Evolutionary conservation across 2,888 invertebrate species (phyloP), one percentile per base, ranked within the genome.

Genomic region (Pseudococcus viburni): DNA sequence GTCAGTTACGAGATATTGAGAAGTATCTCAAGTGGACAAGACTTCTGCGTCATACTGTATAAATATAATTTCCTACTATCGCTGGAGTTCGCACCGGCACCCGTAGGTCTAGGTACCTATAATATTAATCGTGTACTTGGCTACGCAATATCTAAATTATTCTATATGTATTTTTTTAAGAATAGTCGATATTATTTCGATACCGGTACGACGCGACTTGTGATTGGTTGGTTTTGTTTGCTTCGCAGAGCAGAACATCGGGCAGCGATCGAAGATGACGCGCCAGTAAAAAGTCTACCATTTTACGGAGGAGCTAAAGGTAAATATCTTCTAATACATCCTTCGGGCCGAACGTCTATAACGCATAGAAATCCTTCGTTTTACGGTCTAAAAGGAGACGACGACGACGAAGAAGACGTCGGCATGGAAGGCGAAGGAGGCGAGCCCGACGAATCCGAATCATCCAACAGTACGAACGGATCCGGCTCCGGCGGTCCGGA

Each of bases 291-390:
- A 87, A 89, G 89, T 12, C 68, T 95, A 68, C 94, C 95, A 17
- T 95, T 94, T 91, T 95, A 95, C 91, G 95, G 96, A 0, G 95
- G 95, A 48, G 94, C 93, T 1, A 94, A 94, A 90, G 95, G 95
- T 0, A 94, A 95, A 91, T 93, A 94, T 88, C 91, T 91, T 33
- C 86, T 90, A 77, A 90, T 90, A 26, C 90, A 90, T 73, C 90
- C 90, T 9, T 89, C 90, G 8, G 91, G 90, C 2, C 89, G 89
- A 83, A 90, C 90, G 19, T 89, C 89, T 4, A 89, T 90, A n/a
- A 89, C 89, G 51, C 89, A 89, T 46, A 89, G 89, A 89, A 89
- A 89, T 55, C 89, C 90, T 15, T 86, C 90, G 9, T 77, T 77
- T 83, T 88, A 89, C 39, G 73, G 46, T 55, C 64, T 89, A 89